phyloP scores from a whole-genome alignment of 1,140 invertebrate species.

The Araneus ventricosus region DNA sequence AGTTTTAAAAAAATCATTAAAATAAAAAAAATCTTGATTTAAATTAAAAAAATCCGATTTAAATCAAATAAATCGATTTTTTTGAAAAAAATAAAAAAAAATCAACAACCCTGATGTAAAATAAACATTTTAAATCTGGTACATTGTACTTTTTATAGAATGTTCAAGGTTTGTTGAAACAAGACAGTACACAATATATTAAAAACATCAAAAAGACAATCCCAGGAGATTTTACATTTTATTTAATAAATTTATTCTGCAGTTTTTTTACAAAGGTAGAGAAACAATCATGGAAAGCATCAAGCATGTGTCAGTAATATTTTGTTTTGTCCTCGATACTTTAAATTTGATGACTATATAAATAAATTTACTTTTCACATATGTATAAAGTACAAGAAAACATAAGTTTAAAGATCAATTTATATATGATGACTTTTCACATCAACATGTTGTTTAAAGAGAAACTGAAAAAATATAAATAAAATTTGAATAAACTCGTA shows the following conservation, averaged over 20 bases:
- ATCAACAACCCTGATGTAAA: too few species aligned
- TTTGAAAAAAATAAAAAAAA: too few species aligned
- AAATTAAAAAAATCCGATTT: too few species aligned
- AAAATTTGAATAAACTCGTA: neutral
- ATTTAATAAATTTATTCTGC: neutral
- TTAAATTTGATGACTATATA: too few species aligned
- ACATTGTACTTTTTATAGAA: too few species aligned
- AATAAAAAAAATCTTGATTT: too few species aligned
- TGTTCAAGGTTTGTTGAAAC: too few species aligned
- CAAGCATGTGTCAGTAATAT: neutral
- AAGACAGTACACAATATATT: neutral
- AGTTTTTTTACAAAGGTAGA: slow-evolving; percentile 6
- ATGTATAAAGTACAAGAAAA: neutral
- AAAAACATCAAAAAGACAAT: neutral
- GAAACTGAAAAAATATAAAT: neutral
- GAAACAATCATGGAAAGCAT: neutral
- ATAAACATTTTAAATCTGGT: too few species aligned
- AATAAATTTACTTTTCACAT: neutral
- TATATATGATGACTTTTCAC: neutral
- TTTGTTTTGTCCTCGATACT: neutral
- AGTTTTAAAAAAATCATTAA: too few species aligned
- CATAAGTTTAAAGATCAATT: neutral
- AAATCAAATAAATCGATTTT: too few species aligned
- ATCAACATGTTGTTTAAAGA: neutral
- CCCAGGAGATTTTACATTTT: neutral